These are phyloP conservation scores for Hydrophis major DNA, from an alignment of 2,797 vertebrate genomes.

Conservation along the genomic window DNA sequence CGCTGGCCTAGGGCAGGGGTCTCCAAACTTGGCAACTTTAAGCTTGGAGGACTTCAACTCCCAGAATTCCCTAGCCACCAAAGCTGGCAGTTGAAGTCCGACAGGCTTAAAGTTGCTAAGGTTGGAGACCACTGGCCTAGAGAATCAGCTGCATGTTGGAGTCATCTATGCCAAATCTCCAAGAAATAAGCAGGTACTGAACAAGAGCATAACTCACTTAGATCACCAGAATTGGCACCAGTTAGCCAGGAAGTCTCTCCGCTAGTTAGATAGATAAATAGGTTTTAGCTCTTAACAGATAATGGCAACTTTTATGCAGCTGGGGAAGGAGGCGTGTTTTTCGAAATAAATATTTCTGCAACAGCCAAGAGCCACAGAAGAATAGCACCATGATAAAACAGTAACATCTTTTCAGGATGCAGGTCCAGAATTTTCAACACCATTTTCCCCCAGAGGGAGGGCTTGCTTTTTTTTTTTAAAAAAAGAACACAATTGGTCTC, in stretches of 20 bases:
- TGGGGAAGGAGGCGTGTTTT: neutral
- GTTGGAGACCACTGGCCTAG: rapidly evolving
- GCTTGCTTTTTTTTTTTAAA: neutral
- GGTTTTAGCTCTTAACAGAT: neutral
- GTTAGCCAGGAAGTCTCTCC: neutral
- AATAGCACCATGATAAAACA: neutral
- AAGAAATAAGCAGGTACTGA: neutral
- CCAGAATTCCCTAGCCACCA: too few species aligned
- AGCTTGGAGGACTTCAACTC: too few species aligned
- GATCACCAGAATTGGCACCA: neutral
- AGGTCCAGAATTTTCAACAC: neutral
- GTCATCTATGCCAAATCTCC: neutral
- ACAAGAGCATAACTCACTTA: neutral
- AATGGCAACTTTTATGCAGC: neutral
- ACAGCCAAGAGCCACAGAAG: neutral
- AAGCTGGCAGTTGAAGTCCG: too few species aligned
- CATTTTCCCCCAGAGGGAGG: neutral
- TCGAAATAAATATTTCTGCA: neutral
- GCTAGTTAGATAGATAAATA: neutral
- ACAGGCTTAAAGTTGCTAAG: too few species aligned
- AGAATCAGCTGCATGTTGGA: neutral
- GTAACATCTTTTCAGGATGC: neutral
- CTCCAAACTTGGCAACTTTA: neutral
- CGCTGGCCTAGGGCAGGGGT: too few species aligned
- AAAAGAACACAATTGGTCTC: neutral